A percentile compares a stretch with the other conserved stretches of the same genome.
These are phyloP conservation scores for Herminia tarsipennalis DNA, from an alignment of 2,888 invertebrate genomes.

Conservation along the genomic window DNA sequence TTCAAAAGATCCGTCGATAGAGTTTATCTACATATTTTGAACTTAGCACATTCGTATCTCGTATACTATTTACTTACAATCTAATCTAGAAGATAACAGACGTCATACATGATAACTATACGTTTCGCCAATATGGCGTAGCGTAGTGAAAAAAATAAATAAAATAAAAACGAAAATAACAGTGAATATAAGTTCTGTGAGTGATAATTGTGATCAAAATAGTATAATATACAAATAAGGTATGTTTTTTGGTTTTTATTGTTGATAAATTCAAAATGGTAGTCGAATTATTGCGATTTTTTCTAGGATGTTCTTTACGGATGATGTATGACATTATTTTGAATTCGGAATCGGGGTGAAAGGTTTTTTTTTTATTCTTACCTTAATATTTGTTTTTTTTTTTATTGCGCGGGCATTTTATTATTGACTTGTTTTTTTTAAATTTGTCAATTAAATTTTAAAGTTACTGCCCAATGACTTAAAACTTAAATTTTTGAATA, in stretches of 20 bases:
- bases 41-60: neutral
- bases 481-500: too few relatives aligned
- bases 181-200: neutral
- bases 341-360: too few relatives aligned
- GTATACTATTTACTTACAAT: neutral
- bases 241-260: neutral
- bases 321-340: too few relatives aligned
- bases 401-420: too few relatives aligned
- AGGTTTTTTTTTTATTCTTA: too few relatives aligned
- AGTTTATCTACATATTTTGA: neutral
- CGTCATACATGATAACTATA: neutral
- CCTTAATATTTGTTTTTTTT: too few relatives aligned
- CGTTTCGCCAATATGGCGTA: neutral
- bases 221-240: conserved; percentile 1
- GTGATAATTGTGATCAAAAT: neutral
- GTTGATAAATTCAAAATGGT: neutral
- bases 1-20: neutral
- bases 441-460: too few relatives aligned
- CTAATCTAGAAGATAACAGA: conserved; percentile 9
- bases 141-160: neutral
- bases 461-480: too few relatives aligned
- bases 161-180: neutral
- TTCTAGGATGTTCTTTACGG: too few relatives aligned
- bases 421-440: too few relatives aligned
- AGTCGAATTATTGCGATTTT: too few relatives aligned